Evolutionary conservation across 2,797 vertebrate species (phyloP).

Genomic region (Iguana delicatissima): DNA sequence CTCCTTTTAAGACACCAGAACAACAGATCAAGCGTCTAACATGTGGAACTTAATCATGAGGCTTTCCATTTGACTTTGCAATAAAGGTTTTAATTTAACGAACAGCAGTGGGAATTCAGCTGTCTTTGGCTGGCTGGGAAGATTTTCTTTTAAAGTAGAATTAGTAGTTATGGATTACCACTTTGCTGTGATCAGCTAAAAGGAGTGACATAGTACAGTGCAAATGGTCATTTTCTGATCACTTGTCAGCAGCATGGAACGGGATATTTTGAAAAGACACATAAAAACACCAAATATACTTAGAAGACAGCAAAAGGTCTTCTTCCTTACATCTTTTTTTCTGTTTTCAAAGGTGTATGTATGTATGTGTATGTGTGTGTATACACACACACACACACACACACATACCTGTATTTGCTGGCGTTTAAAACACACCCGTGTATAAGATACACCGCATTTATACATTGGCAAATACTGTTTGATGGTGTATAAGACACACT

Average conservation of each 20-base stretch:
- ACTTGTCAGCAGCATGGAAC: background rate
- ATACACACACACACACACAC: too few relatives aligned
- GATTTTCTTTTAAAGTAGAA: constrained; percentile 44
- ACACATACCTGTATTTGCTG: too few relatives aligned
- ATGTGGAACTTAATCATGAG: constrained; percentile 4
- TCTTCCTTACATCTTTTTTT: background rate
- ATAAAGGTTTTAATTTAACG: constrained; percentile 40
- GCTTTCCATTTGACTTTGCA: background rate
- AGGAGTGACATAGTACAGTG: constrained; percentile 13
- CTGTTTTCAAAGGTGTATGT: background rate
- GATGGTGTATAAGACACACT: too few relatives aligned
- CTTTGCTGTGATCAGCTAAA: constrained; percentile 32
- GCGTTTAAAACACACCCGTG: too few relatives aligned
- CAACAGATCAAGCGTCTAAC: background rate
- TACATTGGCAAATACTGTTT: too few relatives aligned
- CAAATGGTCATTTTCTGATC: constrained; percentile 23
- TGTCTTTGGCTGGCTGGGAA: constrained; percentile 42
- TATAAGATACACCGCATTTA: too few relatives aligned
- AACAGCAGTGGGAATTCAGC: constrained; percentile 20
- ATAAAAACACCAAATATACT: background rate
- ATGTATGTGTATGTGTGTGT: too few relatives aligned
- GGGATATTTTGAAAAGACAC: background rate
- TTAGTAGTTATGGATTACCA: constrained; percentile 27
- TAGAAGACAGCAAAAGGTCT: background rate
- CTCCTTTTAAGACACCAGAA: background rate